Conservation (phyloP, 2,797 vertebrate species). For the Sebastes taczanowskii region DNA sequence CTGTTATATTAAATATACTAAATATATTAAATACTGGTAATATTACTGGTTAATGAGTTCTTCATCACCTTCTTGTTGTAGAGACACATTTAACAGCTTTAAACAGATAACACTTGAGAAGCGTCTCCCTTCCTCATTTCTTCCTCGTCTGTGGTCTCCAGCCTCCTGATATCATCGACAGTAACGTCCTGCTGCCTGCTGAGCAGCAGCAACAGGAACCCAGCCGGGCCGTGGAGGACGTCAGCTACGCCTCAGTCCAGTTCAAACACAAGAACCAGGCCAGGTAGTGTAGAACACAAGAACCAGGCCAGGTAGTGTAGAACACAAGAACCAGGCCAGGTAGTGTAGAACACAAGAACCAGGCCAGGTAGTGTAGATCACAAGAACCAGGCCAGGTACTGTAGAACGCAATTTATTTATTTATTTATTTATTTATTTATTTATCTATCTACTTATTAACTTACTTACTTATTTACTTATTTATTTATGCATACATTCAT, state of each 20-base stretch:
- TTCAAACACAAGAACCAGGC: not conserved
- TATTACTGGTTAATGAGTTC: too few relatives aligned
- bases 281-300: not conserved
- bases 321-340: not conserved
- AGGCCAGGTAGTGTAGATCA: not conserved
- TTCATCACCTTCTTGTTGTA: too few relatives aligned
- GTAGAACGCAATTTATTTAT: too few relatives aligned
- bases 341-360: not conserved
- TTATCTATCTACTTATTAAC: too few relatives aligned
- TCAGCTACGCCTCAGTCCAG: conserved; percentile 25
- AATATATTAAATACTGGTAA: too few relatives aligned
- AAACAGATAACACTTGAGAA: not conserved
- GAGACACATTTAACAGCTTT: too few relatives aligned
- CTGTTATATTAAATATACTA: too few relatives aligned
- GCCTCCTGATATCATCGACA: not conserved
- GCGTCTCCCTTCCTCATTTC: not conserved
- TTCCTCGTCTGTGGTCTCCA: not conserved
- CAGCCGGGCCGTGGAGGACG: not conserved
- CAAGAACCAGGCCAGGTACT: not conserved
- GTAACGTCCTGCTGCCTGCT: rapidly evolving
- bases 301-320: not conserved
- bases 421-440: too few relatives aligned
- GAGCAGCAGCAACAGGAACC: not conserved
- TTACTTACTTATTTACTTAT: too few relatives aligned
- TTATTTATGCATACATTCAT: too few relatives aligned